phyloP scores from a whole-genome alignment of 2,797 vertebrate genomes.

The Hybognathus amarus region DNA sequence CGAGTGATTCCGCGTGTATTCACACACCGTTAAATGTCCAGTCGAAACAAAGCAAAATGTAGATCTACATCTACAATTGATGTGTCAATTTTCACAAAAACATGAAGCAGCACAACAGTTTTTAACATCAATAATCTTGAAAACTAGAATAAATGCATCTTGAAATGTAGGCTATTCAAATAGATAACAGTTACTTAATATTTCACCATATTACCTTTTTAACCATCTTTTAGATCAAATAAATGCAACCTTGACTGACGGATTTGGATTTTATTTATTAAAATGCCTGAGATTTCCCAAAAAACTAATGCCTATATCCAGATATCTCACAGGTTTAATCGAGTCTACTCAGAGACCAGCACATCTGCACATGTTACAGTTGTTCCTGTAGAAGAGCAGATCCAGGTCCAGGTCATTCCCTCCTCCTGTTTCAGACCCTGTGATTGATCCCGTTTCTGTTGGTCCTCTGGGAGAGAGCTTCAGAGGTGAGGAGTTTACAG shows the following conservation, averaged over 20 bases:
- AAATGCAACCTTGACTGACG: neutral
- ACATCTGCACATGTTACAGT: neutral
- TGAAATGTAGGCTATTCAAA: no score
- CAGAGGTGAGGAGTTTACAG: slow-evolving; percentile 28
- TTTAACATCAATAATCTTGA: no score
- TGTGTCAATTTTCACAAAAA: no score
- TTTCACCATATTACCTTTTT: no score
- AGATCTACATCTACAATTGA: no score
- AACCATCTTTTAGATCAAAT: no score
- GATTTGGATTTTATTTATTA: neutral
- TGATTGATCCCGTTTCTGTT: slow-evolving; percentile 66
- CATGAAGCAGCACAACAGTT: no score
- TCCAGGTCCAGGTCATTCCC: slow-evolving; percentile 47
- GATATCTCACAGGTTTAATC: neutral
- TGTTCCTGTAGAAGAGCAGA: slow-evolving; percentile 55
- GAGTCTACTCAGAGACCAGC: neutral
- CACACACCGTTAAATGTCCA: no score
- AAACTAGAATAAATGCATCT: no score
- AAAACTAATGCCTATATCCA: neutral
- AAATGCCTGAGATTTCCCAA: neutral
- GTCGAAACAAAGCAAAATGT: no score
- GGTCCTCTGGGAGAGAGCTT: slow-evolving; percentile 50
- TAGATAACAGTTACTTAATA: no score
- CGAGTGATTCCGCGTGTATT: no score
- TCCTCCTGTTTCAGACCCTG: slow-evolving; percentile 52